These are phyloP conservation scores for Drymonia ruficornis DNA, from an alignment of 2,888 invertebrate species.

Conservation along the genomic window DNA sequence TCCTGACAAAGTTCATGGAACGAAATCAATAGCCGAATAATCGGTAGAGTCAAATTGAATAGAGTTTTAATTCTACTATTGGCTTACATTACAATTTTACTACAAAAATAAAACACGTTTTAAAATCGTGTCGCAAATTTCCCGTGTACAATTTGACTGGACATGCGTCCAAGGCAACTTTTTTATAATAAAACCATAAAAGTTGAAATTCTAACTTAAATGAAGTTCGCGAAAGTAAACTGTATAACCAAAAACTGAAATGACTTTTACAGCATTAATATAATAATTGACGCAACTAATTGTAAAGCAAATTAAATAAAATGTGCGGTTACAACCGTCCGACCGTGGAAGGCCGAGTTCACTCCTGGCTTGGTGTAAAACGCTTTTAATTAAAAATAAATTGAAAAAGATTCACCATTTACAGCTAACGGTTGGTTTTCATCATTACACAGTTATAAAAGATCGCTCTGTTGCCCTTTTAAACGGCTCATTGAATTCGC, in stretches of 20 bases:
- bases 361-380: slow-evolving; percentile 36
- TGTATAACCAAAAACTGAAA: neutral
- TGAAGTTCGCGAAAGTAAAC: too few relatives aligned
- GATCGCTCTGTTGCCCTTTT: slow-evolving; percentile 8
- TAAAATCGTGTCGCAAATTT: too few relatives aligned
- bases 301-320: slow-evolving; percentile 42
- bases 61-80: too few relatives aligned
- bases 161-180: too few relatives aligned
- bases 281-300: slow-evolving; percentile 27
- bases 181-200: too few relatives aligned
- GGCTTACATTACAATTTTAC: too few relatives aligned
- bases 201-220: too few relatives aligned
- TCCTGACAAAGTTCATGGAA: too few relatives aligned
- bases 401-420: slow-evolving; percentile 28
- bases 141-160: too few relatives aligned
- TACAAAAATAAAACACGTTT: too few relatives aligned
- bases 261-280: slow-evolving; percentile 14
- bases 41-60: too few relatives aligned
- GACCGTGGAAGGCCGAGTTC: slow-evolving; percentile 54
- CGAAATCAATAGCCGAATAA: too few relatives aligned
- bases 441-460: slow-evolving; percentile 9
- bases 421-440: slow-evolving; percentile 18
- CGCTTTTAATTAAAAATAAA: slow-evolving; percentile 43
- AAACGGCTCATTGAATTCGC: slow-evolving; percentile 7
- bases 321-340: slow-evolving; percentile 62